These are phyloP conservation scores for Tethea ocularis DNA, from an alignment of 2,888 invertebrate genomes.

Conservation along the genomic window DNA sequence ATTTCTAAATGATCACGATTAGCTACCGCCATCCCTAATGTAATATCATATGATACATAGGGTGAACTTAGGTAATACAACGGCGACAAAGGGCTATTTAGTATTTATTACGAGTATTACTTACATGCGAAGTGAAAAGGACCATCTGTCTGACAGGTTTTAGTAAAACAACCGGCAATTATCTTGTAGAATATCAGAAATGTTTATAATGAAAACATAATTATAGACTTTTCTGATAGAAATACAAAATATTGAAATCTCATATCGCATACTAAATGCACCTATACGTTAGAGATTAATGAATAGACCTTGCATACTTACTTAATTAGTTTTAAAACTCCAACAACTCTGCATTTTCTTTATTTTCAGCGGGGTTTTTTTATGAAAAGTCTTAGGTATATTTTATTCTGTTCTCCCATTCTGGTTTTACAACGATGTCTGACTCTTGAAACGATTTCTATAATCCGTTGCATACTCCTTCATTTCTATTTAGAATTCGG, in stretches of 20 bases:
- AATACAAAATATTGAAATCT: not conserved
- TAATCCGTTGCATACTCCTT: not conserved
- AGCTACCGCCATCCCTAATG: no score
- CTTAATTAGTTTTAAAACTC: slow-evolving; percentile 5
- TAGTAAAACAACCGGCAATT: not conserved
- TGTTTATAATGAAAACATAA: no score
- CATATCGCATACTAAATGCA: no score
- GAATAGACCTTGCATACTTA: not conserved
- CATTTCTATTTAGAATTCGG: not conserved
- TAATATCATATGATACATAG: no score
- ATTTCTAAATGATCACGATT: no score
- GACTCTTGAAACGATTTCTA: not conserved
- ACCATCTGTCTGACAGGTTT: slow-evolving; percentile 13
- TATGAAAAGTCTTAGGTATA: not conserved
- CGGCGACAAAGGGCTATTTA: slow-evolving; percentile 5
- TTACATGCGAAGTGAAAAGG: slow-evolving; percentile 25
- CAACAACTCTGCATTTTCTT: not conserved
- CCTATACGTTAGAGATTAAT: not conserved
- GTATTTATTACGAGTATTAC: slow-evolving; percentile 20
- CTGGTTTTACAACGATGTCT: not conserved
- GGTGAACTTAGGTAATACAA: not conserved
- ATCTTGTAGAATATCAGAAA: not conserved
- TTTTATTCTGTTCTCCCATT: not conserved
- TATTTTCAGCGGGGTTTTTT: not conserved
- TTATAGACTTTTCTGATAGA: not conserved